These are phyloP conservation scores for Diachasmimorpha longicaudata DNA, from an alignment of 1,140 invertebrate species.

Conservation along the genomic window DNA sequence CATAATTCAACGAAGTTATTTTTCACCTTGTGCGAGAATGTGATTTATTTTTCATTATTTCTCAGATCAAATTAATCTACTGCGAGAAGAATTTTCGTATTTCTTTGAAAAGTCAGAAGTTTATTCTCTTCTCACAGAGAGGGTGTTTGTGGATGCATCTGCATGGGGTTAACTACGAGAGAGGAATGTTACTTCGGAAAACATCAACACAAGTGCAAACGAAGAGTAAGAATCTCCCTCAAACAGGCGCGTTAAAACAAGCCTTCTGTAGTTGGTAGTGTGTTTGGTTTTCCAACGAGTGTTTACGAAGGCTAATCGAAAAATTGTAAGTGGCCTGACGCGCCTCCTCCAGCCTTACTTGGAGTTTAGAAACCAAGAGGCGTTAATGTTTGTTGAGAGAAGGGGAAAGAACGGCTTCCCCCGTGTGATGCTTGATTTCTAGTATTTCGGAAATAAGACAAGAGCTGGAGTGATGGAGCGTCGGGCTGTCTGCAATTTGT, in stretches of 20 bases:
- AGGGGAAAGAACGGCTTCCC: neutral
- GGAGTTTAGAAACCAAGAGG: neutral
- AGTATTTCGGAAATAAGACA: neutral
- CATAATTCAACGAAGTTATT: too few species aligned
- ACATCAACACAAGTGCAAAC: neutral
- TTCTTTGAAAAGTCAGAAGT: too few species aligned
- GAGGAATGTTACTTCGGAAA: conserved; percentile 32
- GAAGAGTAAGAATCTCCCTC: conserved; percentile 8
- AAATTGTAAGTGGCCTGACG: conserved; percentile 23
- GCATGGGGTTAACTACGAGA: conserved; percentile 1
- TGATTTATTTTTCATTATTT: too few species aligned
- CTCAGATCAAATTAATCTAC: too few species aligned
- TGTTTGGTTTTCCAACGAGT: conserved; percentile 27
- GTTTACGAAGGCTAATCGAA: conserved; percentile 31
- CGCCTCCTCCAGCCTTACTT: neutral
- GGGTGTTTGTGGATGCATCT: neutral
- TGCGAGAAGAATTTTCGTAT: too few species aligned
- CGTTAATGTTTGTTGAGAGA: neutral
- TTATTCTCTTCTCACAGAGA: neutral
- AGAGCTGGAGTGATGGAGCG: neutral
- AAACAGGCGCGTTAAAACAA: conserved; percentile 10
- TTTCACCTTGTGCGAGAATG: too few species aligned
- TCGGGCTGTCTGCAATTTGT: neutral
- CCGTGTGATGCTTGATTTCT: neutral
- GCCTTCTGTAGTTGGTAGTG: neutral